Conservation (phyloP, 2,888 invertebrate species). For the Parnassius apollo region DNA sequence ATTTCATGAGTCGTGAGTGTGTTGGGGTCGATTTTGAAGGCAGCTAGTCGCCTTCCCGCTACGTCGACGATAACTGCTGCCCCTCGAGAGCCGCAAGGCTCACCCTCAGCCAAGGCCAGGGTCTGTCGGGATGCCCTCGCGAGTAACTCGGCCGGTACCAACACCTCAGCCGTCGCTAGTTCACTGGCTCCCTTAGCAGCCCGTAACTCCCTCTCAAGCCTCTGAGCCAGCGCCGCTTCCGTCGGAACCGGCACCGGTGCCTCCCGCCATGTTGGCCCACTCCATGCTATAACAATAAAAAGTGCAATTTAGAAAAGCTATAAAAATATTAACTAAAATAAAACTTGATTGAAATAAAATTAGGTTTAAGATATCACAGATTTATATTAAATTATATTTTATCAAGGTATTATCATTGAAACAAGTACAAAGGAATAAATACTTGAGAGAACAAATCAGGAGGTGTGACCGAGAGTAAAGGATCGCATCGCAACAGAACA, state of each 20-base stretch:
- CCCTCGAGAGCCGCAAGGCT: conserved; percentile 94
- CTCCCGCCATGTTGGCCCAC: conserved; percentile 72
- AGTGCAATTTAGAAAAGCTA: conserved; percentile 39
- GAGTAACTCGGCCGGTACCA: conserved; percentile 91
- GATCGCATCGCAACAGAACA: conserved; percentile 56
- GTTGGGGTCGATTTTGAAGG: conserved; percentile 91
- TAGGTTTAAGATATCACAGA: not conserved
- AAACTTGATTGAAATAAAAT: not conserved
- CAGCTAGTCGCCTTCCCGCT: conserved; percentile 89
- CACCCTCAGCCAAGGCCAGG: conserved; percentile 90
- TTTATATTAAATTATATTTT: no score
- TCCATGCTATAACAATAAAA: conserved; percentile 69
- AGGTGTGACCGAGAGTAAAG: conserved; percentile 33
- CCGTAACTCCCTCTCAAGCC: conserved; percentile 89
- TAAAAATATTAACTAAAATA: not conserved
- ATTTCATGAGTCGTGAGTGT: conserved; percentile 95
- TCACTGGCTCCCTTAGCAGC: conserved; percentile 89
- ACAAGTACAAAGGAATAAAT: not conserved
- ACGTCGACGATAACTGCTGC: conserved; percentile 93
- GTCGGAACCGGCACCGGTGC: conserved; percentile 78
- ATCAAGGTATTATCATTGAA: not conserved
- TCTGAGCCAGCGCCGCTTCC: conserved; percentile 85
- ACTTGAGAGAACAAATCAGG: not conserved
- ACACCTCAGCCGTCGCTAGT: conserved; percentile 91
- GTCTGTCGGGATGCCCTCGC: conserved; percentile 90